A percentile compares a stretch with the other conserved stretches of the same genome.
These are phyloP conservation scores for Hippocampus abdominalis DNA, from an alignment of 2,113 vertebrate species.

Conservation along the genomic window DNA sequence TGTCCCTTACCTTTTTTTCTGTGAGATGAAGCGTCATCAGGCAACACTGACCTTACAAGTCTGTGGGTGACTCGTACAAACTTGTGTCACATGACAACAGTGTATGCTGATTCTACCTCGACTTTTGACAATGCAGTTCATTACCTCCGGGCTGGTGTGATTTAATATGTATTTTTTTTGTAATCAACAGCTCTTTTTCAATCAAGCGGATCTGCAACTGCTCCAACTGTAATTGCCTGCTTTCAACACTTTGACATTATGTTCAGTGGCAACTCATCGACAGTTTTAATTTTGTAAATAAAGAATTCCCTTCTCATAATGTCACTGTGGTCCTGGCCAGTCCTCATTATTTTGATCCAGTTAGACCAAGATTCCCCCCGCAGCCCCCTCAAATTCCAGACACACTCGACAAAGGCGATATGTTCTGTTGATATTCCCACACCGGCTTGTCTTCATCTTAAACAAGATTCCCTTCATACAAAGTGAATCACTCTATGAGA, in stretches of 20 bases:
- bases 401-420: conserved; percentile 7
- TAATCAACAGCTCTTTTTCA: conserved; percentile 47
- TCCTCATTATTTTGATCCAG: conserved; percentile 1
- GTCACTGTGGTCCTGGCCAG: conserved; percentile 10
- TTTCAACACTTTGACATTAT: conserved; percentile 36
- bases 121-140: conserved; percentile 50
- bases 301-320: conserved; percentile 50
- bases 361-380: no score
- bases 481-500: conserved; percentile 8
- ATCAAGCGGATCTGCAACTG: conserved; percentile 33
- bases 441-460: background rate
- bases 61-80: conserved; percentile 21
- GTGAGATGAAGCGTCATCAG: conserved; percentile 13
- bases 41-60: conserved; percentile 17
- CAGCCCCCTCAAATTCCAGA: conserved; percentile 4
- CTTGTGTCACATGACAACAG: conserved; percentile 40
- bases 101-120: conserved; percentile 70
- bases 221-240: conserved; percentile 27
- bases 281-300: conserved; percentile 62
- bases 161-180: conserved; percentile 50
- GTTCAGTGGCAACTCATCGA: conserved; percentile 27
- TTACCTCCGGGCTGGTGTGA: conserved; percentile 33
- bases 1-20: conserved; percentile 24
- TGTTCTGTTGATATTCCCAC: background rate
- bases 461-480: background rate